Evolutionary conservation across 2,113 vertebrate genomes (phyloP), one percentile per base, ranked within the genome.

Genomic region (Gymnobelideus leadbeateri): DNA sequence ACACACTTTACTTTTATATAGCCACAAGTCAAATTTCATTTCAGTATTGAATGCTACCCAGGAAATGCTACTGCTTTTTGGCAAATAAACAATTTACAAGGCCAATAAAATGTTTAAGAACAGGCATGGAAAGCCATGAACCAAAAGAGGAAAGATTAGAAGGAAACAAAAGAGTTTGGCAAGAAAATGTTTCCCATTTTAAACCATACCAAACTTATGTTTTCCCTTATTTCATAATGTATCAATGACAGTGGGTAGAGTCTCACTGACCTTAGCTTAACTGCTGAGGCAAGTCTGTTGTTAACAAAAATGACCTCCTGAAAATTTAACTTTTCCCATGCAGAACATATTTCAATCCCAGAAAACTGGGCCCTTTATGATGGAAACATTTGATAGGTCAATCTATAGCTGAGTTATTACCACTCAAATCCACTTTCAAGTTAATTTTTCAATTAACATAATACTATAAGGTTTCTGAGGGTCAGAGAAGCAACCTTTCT

Each of bases 1-100:
- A 51, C 14, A 52, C 5, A 93, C 12, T 53, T 92, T 92, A 43
- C n/a, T 89, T 61, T 95, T 91, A 93, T 68, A 24, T 7, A 92
- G 43, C 50, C 26, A 51, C 31, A 50, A 10, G 28, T 92, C 26
- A 51, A 25, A 91, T 89, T n/a, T 89, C 49, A 93, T 50, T n/a
- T 57, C 37, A 92, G 46, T 31, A 91, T 53, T 37, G 53, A 51
- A 92, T 89, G 57, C 16, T 46, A 77, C 92, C 14, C 10, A 89
- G n/a, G 53, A 46, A 97, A 95, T 94, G 93, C 89, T 55, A 54
- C 51, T 92, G 94, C 57, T 94, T 57, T 68, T 94, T 91, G 68
- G 55, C 95, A 92, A 92, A 3, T 47, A 51, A 77, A 25, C 3
- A 92, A 91, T 53, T 93, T 96, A 94, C 28, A 95, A 95, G 92